Conservation (phyloP, 2,113 vertebrate species). For the Plecotus auritus region DNA sequence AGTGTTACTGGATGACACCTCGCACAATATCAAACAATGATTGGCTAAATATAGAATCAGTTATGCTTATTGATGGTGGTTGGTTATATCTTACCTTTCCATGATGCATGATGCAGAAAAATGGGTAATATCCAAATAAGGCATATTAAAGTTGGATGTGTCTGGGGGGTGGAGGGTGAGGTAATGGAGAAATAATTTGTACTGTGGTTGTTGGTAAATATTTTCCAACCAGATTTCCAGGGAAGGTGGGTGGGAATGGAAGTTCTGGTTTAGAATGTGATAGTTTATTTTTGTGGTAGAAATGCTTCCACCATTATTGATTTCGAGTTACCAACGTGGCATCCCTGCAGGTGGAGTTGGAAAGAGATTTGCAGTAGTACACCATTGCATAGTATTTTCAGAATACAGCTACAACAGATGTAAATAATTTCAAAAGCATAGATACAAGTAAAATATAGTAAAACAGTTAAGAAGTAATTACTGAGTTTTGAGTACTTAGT, state of each 20-base stretch:
- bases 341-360: neutral
- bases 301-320: neutral
- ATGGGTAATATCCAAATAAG: neutral
- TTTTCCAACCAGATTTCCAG: neutral
- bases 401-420: neutral
- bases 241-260: neutral
- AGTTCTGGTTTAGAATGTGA: neutral
- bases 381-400: neutral
- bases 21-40: neutral
- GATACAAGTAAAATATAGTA: neutral
- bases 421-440: neutral
- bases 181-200: neutral
- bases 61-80: neutral
- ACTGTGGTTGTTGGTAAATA: neutral
- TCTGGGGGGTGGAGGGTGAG: neutral
- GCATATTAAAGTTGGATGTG: neutral
- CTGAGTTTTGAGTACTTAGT: neutral
- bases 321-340: neutral
- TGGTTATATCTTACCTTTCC: neutral
- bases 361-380: neutral
- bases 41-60: neutral
- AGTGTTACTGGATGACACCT: neutral
- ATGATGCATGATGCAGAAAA: neutral
- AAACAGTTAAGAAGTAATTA: neutral
- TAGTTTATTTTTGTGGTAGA: neutral